Base-by-base conservation (phyloP, 2,113 vertebrate species). In the Anoplopoma fimbria region DNA sequence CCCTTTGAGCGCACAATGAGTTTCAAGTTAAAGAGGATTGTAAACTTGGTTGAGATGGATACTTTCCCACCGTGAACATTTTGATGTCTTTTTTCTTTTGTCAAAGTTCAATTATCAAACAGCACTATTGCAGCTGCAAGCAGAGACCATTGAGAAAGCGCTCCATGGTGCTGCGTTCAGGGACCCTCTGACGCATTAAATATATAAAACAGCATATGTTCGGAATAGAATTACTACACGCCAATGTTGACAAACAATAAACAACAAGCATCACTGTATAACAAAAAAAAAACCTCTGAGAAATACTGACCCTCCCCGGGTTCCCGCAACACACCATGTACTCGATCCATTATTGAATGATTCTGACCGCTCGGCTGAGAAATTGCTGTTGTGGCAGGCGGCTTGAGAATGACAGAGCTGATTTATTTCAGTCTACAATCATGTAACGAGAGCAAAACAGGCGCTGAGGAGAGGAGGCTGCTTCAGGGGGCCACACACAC, bases 401-500 rank as follows among this genome's bases (percentile, higher is more conserved):
- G 69, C 23, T 57, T 88, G 89, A 90, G 82, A 90, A 81, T 89
- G 88, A 88, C 90, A 91, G 78, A 75, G 72, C 72, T 88, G 88
- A 93, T 92, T 92, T 93, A 92, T 93, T 91, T 90, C 82, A 73
- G 74, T 58, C 63, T 86, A 73, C 76, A 83, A 71, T 90, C 79
- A 81, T 88, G 89, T 70, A 88, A 80, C 29, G 1, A 69, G 34
- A 83, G 70, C 38, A 87, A 81, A 31, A 65, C 29, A 64, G 82
- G 62, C 55, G 19, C 85, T 49, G 85, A 89, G 85, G 81, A 92
- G 75, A 68, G 69, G 69, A 75, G 72, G 78, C 68, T 55, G 79
- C 79, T 61, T 73, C 51, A 73, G 3, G 2, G 71, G 81, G 62
- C 34, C 49, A 2, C 61, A 38, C 0, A 63, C 53, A 75, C 38